Evolutionary conservation across 2,888 invertebrate genomes (phyloP).

Genomic region (Caenorhabditis panamensis): DNA sequence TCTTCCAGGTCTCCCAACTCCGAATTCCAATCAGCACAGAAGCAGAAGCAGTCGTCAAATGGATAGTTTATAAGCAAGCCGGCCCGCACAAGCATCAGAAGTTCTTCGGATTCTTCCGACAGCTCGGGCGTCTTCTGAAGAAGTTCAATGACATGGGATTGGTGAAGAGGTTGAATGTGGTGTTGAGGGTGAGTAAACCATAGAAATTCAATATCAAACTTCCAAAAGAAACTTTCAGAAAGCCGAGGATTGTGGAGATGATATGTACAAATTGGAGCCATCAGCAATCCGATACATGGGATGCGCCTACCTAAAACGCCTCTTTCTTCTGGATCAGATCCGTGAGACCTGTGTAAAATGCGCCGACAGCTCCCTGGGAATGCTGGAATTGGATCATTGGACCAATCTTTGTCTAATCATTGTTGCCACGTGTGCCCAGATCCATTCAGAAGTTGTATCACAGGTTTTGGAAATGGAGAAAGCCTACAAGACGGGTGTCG

Average conservation of each 20-base stretch:
- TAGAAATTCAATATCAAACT: not conserved
- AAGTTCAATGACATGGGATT: constrained; percentile 49
- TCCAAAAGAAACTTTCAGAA: not conserved
- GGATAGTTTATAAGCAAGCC: constrained; percentile 55
- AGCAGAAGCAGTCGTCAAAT: constrained; percentile 33
- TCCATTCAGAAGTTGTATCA: constrained; percentile 28
- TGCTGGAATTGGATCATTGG: constrained; percentile 57
- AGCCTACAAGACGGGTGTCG: constrained; percentile 34
- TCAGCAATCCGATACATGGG: constrained; percentile 52
- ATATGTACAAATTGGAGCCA: constrained; percentile 24
- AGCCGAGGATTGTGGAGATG: constrained; percentile 22
- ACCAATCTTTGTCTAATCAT: constrained; percentile 45
- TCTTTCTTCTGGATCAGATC: constrained; percentile 54
- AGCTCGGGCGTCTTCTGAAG: constrained; percentile 23
- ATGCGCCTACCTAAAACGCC: constrained; percentile 34
- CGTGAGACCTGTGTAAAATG: constrained; percentile 21
- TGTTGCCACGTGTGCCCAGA: constrained; percentile 58
- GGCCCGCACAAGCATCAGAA: constrained; percentile 57
- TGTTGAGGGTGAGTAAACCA: constrained; percentile 13
- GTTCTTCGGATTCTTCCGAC: constrained; percentile 51
- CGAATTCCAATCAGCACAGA: constrained; percentile 39
- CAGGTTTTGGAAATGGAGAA: constrained; percentile 49
- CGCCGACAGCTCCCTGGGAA: constrained; percentile 35
- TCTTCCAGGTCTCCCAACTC: constrained; percentile 52
- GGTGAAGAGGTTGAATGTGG: constrained; percentile 30